A percentile compares a stretch with the other conserved stretches of the same genome.
phyloP scores from a whole-genome alignment of 2,113 vertebrate genomes.

The Neolamprologus cancellatus region DNA sequence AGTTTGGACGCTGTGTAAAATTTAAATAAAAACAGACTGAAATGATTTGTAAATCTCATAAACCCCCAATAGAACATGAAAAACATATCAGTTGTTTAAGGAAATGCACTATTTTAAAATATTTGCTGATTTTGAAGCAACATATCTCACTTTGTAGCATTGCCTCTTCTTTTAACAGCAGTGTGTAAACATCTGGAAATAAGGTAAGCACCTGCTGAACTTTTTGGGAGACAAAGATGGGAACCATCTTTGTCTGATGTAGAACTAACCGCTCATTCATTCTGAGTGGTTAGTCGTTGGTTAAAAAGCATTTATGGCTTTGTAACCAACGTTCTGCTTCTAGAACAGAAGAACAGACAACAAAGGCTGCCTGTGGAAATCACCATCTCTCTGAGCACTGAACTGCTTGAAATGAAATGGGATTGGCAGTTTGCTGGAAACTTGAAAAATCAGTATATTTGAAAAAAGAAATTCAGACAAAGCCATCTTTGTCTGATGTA shows the following conservation, averaged over 20 bases:
- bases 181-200: not conserved
- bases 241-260: not conserved
- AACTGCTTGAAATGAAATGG: too few species aligned
- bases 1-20: not conserved
- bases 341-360: too few species aligned
- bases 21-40: not conserved
- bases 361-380: too few species aligned
- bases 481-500: not conserved
- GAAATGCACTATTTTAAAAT: not conserved
- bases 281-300: too few species aligned
- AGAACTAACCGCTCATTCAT: not conserved
- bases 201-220: not conserved
- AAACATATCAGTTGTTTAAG: not conserved
- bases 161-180: not conserved
- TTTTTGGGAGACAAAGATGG: not conserved
- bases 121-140: not conserved
- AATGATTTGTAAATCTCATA: not conserved
- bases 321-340: too few species aligned
- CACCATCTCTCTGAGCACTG: too few species aligned
- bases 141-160: not conserved
- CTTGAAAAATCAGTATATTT: too few species aligned
- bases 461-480: not conserved
- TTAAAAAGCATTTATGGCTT: too few species aligned
- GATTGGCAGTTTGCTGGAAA: too few species aligned
- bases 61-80: not conserved